phyloP scores from a whole-genome alignment of 92 coral and sea anemone genomes.

The Porites evermanni region DNA sequence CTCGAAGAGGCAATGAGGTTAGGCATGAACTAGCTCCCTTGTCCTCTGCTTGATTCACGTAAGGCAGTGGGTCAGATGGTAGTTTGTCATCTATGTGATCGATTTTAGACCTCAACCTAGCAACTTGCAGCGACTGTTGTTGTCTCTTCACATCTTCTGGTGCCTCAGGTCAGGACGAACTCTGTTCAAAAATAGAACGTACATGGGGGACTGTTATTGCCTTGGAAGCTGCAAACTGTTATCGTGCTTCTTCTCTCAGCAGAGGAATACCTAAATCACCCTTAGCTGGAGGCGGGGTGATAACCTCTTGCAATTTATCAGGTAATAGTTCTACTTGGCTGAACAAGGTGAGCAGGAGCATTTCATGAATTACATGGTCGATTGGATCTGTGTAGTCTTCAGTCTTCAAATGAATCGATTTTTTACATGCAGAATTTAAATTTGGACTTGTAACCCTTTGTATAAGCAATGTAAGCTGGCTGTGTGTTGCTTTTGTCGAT shows the following conservation, averaged over 20 bases:
- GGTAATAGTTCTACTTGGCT: constrained; percentile 55
- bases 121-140: constrained; percentile 39
- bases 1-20: neutral
- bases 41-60: constrained; percentile 44
- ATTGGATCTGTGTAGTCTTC: constrained; percentile 51
- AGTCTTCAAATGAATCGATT: constrained; percentile 10
- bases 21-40: constrained; percentile 11
- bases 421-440: constrained; percentile 39
- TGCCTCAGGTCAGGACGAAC: no score
- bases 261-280: neutral
- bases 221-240: constrained; percentile 4
- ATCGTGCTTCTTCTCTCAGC: constrained; percentile 35
- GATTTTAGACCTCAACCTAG: constrained; percentile 17
- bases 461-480: constrained; percentile 34
- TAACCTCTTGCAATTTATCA: constrained; percentile 18
- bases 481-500: constrained; percentile 40
- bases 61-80: constrained; percentile 39
- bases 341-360: neutral
- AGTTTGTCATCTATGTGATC: constrained; percentile 46
- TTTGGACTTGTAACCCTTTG: constrained; percentile 28
- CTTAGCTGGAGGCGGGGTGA: constrained; percentile 48
- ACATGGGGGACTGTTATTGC: no score
- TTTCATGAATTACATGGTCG: constrained; percentile 13
- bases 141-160: no score
- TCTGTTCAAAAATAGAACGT: no score